Base-by-base conservation (phyloP, 2,888 invertebrate genomes). In the Sericinus montela region DNA sequence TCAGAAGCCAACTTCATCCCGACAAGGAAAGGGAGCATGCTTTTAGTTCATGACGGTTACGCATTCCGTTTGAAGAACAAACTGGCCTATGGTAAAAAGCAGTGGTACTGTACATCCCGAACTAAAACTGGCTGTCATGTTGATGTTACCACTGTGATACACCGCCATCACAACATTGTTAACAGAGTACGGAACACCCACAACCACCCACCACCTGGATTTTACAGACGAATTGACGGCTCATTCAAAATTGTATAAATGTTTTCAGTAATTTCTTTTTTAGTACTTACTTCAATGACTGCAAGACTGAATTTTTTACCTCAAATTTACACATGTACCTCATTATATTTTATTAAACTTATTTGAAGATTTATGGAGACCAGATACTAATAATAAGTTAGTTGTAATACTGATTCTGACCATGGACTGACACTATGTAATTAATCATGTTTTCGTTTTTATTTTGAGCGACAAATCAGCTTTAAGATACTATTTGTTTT, bases 81-180 rank as follows among this genome's bases (percentile, higher is more conserved):
- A 62, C 57, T 86, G 41, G 86, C 86, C 0, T 81, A 84, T 58
- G 85, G 86, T 23, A 86, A 83, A 60, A 85, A 85, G 48, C 86
- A 86, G 51, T 86, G 86, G 86, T 86, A 86, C 52, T 86, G 86
- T 45, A 82, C 78, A 25, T 80, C 82, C 0, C 67, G 86, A 1
- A 75, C 69, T 0, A 84, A 84, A 55, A 78, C 81, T 1, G 84
- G 84, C 11, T 86, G 86, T 52, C 75, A 73, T n/a, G 86, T 81
- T 8, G 85, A 82, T 50, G 69, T 85, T 1, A 85, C 78, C 2
- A 85, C 85, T 0, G 72, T 74, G 0, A 57, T 75, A 1, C 73
- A 76, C 28, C 63, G 69, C n/a, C 56, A 66, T 1, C 76, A 76
- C 1, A 77, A 65, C 41, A 51, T 77, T 11, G 77, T 86, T 9